phyloP scores from a whole-genome alignment of 2,113 vertebrate species.

The Toxotes jaculatrix region DNA sequence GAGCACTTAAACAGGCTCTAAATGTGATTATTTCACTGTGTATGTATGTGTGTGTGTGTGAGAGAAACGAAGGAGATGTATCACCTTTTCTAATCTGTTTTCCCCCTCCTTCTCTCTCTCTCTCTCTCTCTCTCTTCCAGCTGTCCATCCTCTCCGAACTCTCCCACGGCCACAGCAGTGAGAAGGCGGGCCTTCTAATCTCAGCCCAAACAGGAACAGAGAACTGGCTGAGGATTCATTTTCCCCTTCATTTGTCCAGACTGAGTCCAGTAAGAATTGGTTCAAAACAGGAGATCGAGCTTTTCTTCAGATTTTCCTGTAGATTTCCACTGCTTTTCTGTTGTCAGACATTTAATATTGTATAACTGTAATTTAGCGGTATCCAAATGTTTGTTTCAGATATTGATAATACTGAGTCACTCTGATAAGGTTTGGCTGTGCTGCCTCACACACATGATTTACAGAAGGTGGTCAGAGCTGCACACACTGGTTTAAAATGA shows the following conservation, averaged over 20 bases:
- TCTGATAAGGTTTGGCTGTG: too few relatives aligned
- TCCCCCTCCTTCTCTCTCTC: accelerated
- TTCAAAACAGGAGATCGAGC: not conserved
- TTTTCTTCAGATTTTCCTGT: not conserved
- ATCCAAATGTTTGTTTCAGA: not conserved
- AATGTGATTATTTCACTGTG: too few relatives aligned
- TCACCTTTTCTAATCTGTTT: too few relatives aligned
- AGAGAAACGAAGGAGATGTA: too few relatives aligned
- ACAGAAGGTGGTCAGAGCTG: too few relatives aligned
- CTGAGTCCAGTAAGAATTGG: not conserved
- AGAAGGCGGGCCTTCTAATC: conserved; percentile 84
- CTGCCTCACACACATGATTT: too few relatives aligned
- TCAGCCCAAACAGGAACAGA: conserved; percentile 82
- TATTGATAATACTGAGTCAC: too few relatives aligned
- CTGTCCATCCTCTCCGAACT: conserved; percentile 92
- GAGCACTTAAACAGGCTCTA: too few relatives aligned
- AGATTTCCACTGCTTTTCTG: not conserved
- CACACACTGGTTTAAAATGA: too few relatives aligned
- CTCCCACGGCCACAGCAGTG: conserved; percentile 80
- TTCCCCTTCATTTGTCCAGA: not conserved
- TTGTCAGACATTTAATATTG: too few relatives aligned
- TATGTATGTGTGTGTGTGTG: too few relatives aligned
- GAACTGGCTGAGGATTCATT: conserved; percentile 51
- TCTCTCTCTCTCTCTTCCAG: conserved; percentile 76
- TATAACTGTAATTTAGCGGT: not conserved